These are phyloP conservation scores for Semnopithecus entellus DNA, from an alignment of 2,113 vertebrate genomes.

Conservation along the genomic window DNA sequence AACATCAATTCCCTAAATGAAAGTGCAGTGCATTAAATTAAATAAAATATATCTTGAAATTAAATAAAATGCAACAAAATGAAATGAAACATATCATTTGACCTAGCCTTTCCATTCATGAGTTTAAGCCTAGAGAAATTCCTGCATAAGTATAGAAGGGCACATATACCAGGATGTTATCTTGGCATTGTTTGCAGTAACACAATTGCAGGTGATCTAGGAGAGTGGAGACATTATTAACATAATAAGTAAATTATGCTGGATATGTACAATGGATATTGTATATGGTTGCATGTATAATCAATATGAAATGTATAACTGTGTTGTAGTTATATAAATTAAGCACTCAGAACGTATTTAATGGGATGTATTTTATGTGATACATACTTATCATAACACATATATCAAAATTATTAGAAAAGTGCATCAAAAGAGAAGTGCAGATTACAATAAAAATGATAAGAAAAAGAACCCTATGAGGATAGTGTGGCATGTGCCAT, in stretches of 20 bases:
- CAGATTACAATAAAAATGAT: not conserved
- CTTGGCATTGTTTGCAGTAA: not conserved
- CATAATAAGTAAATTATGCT: not conserved
- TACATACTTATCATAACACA: not conserved
- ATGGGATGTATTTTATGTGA: not conserved
- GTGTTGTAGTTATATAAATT: not conserved
- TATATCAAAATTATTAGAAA: not conserved
- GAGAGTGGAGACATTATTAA: not conserved
- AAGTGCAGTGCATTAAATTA: not conserved
- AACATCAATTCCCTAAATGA: not conserved
- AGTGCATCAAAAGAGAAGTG: not conserved
- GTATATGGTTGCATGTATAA: not conserved
- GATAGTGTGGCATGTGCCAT: accelerated
- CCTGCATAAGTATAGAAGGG: not conserved
- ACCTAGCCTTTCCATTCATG: not conserved
- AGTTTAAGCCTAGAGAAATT: not conserved
- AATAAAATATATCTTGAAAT: not conserved
- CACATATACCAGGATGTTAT: not conserved
- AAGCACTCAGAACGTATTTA: not conserved
- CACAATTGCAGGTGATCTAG: not conserved
- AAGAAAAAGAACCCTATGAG: not conserved
- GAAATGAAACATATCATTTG: not conserved
- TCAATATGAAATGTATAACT: not conserved
- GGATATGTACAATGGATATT: not conserved
- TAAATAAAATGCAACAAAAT: not conserved